Conservation (phyloP, 92 coral and sea anemone species). For the Epizoanthus fatuus region DNA sequence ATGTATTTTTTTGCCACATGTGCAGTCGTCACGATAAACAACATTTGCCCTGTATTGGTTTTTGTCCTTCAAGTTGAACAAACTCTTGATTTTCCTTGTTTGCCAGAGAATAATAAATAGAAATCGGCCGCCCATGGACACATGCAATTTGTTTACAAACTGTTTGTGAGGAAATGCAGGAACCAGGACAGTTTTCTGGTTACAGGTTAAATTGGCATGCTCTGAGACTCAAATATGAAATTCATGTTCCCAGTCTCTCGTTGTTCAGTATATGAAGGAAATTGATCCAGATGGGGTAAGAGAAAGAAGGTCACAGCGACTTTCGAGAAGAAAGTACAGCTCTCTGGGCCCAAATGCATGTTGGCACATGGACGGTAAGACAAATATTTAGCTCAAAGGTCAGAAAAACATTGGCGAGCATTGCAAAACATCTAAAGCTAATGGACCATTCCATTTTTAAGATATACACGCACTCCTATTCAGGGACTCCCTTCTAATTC, state of each 20-base stretch:
- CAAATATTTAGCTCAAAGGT: too few species aligned
- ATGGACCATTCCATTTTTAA: too few species aligned
- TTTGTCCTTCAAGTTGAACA: too few species aligned
- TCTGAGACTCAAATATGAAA: conserved; percentile 35
- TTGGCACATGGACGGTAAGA: conserved; percentile 52
- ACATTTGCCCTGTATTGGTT: too few species aligned
- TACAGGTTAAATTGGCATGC: conserved; percentile 68
- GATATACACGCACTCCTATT: too few species aligned
- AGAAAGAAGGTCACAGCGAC: conserved; percentile 34
- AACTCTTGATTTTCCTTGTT: too few species aligned
- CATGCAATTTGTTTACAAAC: too few species aligned
- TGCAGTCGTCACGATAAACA: too few species aligned
- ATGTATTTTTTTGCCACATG: too few species aligned
- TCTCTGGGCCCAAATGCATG: conserved; percentile 51
- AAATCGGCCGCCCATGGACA: too few species aligned
- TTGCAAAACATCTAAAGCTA: background rate
- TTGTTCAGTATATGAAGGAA: conserved; percentile 51
- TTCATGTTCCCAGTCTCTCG: conserved; percentile 47
- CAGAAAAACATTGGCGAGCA: background rate
- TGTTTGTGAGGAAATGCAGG: conserved; percentile 20
- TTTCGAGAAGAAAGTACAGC: conserved; percentile 35
- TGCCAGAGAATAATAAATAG: too few species aligned
- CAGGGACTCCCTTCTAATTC: too few species aligned
- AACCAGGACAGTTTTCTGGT: conserved; percentile 50
- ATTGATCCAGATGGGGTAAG: conserved; percentile 63